These are phyloP conservation scores for Agrenia bidenticulata DNA, from an alignment of 2,888 invertebrate species.

Conservation along the genomic window DNA sequence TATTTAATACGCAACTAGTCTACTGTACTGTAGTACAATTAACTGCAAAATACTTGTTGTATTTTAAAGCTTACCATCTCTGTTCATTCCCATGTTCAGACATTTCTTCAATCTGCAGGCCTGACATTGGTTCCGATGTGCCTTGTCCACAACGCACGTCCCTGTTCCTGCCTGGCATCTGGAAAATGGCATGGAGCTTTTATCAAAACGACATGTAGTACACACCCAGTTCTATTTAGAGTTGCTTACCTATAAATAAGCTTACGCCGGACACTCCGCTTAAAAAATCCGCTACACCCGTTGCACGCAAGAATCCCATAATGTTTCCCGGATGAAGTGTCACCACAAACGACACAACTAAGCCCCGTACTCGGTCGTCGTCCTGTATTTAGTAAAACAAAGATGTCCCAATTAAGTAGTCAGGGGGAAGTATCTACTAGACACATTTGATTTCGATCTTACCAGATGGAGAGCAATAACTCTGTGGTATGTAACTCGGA, in stretches of 20 bases:
- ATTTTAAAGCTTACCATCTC: conserved; percentile 85
- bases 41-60: no score
- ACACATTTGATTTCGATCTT: conserved; percentile 4
- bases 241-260: conserved; percentile 84
- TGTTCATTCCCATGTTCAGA: conserved; percentile 99
- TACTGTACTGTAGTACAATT: no score
- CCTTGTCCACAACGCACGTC: conserved; percentile 95
- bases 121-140: conserved; percentile 98
- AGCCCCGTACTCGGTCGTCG: conserved; percentile 66
- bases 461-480: conserved; percentile 51
- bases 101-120: conserved; percentile 98
- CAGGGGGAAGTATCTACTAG: neutral
- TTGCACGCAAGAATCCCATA: conserved; percentile 98
- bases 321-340: conserved; percentile 95
- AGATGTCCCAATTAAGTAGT: no score
- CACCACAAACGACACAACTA: conserved; percentile 94
- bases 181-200: conserved; percentile 48
- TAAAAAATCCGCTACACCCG: conserved; percentile 99
- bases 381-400: conserved; percentile 30
- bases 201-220: neutral
- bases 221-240: neutral
- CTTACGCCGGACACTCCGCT: conserved; percentile 90
- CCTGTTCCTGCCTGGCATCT: conserved; percentile 99
- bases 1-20: neutral
- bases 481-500: conserved; percentile 46